phyloP scores from a whole-genome alignment of 2,113 vertebrate genomes.

The Sturnira hondurensis region DNA sequence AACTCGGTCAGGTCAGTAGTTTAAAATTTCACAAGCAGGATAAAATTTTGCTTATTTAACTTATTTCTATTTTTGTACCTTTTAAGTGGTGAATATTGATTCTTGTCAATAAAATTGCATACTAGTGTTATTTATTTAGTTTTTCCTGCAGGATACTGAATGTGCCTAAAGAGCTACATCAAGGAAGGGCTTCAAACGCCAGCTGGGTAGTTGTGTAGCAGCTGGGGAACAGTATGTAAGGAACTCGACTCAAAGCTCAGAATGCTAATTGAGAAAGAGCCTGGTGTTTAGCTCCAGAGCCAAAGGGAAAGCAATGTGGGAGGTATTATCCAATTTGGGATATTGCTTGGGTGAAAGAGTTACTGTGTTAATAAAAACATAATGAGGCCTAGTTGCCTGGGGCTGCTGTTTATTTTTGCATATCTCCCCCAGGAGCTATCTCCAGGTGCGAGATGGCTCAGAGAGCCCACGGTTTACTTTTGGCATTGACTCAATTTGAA shows the following conservation, averaged over 20 bases:
- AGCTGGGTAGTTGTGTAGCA: constrained; percentile 38
- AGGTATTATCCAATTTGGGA: constrained; percentile 52
- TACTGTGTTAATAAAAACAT: constrained; percentile 54
- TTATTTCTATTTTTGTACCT: neutral
- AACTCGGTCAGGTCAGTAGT: constrained; percentile 10
- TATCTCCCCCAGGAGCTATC: neutral
- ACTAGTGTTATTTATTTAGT: neutral
- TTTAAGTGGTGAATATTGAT: neutral
- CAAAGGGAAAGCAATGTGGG: constrained; percentile 16
- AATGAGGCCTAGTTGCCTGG: neutral
- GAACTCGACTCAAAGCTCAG: constrained; percentile 22
- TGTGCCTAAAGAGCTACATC: constrained; percentile 19
- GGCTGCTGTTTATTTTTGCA: constrained; percentile 49
- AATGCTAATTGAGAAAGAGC: constrained; percentile 39
- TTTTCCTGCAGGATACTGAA: constrained; percentile 24
- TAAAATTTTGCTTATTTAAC: constrained; percentile 21
- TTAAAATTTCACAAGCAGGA: neutral
- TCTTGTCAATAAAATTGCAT: constrained; percentile 28
- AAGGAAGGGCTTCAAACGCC: constrained; percentile 18
- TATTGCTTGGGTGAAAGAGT: constrained; percentile 56
- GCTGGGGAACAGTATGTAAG: constrained; percentile 7
- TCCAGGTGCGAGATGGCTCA: neutral
- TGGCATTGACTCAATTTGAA: neutral
- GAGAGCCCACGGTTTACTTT: neutral
- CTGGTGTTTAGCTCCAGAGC: constrained; percentile 19